A percentile compares a stretch with the other conserved stretches of the same genome.
Evolutionary conservation across 2,797 vertebrate species (phyloP).

Genomic region (Sternotherus odoratus): DNA sequence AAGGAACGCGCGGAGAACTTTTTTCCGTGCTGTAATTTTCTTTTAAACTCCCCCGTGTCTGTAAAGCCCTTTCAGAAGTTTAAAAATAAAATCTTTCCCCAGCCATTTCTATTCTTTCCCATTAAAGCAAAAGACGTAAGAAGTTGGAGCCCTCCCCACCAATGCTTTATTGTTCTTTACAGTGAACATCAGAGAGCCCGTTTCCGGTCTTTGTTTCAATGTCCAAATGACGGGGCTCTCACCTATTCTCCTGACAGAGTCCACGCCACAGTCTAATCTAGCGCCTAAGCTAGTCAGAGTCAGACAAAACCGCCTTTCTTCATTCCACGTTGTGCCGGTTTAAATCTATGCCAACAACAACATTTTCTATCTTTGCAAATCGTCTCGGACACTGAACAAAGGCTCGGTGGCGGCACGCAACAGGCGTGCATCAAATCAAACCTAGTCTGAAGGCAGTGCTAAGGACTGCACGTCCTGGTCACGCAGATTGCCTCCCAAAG

Average conservation of each 20-base stretch:
- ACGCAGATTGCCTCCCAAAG: neutral
- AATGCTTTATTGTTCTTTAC: slow-evolving; percentile 17
- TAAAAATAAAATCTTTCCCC: slow-evolving; percentile 52
- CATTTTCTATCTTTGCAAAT: neutral
- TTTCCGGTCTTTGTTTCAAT: slow-evolving; percentile 54
- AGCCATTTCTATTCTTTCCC: slow-evolving; percentile 11
- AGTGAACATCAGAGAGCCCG: neutral
- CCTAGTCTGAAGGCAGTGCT: neutral
- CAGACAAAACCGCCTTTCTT: neutral
- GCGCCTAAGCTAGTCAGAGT: neutral
- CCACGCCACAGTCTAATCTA: rapidly evolving
- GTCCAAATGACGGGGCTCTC: neutral
- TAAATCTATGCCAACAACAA: neutral
- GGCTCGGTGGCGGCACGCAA: neutral
- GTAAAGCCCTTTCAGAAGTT: slow-evolving; percentile 38
- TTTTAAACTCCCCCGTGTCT: neutral
- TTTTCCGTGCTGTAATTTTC: neutral
- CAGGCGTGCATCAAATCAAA: neutral
- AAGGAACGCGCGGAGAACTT: neutral
- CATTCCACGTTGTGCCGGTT: neutral
- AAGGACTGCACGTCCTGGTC: neutral
- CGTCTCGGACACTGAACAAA: neutral
- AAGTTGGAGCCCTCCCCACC: neutral
- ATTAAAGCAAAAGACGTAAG: neutral
- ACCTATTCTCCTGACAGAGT: neutral